Conservation (phyloP, 2,797 vertebrate species). For the Loriculus beryllinus region DNA sequence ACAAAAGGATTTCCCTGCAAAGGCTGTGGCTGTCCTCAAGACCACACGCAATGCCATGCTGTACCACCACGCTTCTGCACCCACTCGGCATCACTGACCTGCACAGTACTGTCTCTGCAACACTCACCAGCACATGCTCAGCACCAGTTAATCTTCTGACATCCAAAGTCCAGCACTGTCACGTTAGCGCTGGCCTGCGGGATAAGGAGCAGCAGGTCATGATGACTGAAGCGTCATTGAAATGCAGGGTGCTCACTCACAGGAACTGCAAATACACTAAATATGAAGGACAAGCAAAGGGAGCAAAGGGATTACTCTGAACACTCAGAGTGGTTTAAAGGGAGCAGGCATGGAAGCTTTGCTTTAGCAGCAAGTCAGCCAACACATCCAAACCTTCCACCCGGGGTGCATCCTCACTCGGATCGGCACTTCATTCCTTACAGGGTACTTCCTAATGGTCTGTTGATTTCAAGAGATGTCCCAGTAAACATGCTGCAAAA, state of each 20-base stretch:
- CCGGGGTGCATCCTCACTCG: background rate
- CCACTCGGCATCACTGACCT: background rate
- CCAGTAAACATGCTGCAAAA: background rate
- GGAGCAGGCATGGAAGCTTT: background rate
- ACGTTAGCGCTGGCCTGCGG: background rate
- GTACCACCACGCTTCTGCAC: background rate
- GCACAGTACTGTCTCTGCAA: background rate
- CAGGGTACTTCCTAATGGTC: background rate
- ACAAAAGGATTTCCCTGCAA: background rate
- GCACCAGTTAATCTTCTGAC: background rate
- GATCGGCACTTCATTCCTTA: background rate
- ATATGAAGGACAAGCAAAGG: background rate
- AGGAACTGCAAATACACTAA: background rate
- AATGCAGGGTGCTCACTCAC: background rate
- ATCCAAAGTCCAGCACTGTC: background rate
- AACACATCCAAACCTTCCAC: background rate
- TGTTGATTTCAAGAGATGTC: background rate
- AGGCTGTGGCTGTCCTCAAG: background rate
- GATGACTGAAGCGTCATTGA: background rate
- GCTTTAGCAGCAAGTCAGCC: background rate
- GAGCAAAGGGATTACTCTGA: background rate
- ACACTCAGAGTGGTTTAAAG: background rate
- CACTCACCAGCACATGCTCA: fast-evolving
- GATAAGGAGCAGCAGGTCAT: background rate
- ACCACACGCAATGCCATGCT: fast-evolving